phyloP scores from a whole-genome alignment of 92 coral and sea anemone species.

The Bergia sp. region DNA sequence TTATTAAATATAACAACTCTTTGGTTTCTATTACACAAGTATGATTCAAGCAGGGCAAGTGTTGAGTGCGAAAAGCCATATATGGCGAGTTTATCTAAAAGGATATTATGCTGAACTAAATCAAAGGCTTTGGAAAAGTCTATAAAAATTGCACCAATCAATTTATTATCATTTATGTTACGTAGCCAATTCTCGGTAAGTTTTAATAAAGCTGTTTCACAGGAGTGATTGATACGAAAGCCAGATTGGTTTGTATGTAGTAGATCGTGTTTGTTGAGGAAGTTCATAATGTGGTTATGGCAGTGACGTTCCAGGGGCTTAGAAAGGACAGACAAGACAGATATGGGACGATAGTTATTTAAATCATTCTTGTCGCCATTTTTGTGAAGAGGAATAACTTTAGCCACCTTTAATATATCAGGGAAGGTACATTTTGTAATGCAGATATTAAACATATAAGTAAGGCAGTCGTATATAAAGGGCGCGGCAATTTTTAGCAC shows the following conservation, averaged over 20 bases:
- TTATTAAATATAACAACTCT: constrained; percentile 31
- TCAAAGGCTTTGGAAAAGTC: constrained; percentile 46
- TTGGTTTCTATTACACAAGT: constrained; percentile 34
- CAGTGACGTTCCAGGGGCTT: constrained; percentile 7
- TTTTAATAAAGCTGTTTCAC: constrained; percentile 30
- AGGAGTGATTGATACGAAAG: constrained; percentile 34
- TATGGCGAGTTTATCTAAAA: constrained; percentile 38
- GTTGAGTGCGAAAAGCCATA: constrained; percentile 26
- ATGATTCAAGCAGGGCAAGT: constrained; percentile 33
- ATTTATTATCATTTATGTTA: constrained; percentile 36
- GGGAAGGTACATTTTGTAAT: background rate
- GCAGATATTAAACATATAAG: background rate
- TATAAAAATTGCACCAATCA: constrained; percentile 33
- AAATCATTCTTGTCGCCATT: background rate
- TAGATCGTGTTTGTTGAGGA: constrained; percentile 29
- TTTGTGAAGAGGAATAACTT: background rate
- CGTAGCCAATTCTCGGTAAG: constrained; percentile 38
- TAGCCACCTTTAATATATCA: background rate
- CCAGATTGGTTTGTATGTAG: too few relatives aligned
- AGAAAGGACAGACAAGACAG: constrained; percentile 10
- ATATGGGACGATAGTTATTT: background rate
- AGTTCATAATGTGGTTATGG: constrained; percentile 2
- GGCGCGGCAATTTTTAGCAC: background rate
- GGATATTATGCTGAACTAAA: constrained; percentile 39
- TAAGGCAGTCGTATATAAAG: background rate